These are phyloP conservation scores for Drosophila bipectinata DNA, from an alignment of 1,140 invertebrate genomes.

Conservation along the genomic window DNA sequence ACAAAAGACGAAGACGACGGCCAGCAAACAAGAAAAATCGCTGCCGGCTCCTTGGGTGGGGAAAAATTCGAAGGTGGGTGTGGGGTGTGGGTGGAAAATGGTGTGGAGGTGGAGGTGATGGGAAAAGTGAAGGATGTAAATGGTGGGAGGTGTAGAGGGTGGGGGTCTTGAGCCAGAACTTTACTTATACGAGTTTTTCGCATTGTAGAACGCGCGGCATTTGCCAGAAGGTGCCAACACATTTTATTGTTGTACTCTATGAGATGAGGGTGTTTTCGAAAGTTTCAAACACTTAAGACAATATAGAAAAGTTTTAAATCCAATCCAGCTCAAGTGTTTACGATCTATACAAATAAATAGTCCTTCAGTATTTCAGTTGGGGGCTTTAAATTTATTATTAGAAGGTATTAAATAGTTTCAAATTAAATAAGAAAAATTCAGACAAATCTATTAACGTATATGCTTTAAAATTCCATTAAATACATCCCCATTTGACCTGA, in stretches of 20 bases:
- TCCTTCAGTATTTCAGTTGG: background rate
- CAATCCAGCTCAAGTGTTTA: conserved; percentile 23
- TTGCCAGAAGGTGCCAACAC: conserved; percentile 80
- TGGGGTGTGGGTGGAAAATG: background rate
- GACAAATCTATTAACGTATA: background rate
- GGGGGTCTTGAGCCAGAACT: conserved; percentile 23
- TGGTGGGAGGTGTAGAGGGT: background rate
- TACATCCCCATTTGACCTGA: background rate
- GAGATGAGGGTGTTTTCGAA: conserved; percentile 11
- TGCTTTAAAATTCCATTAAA: background rate
- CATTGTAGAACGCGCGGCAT: conserved; percentile 72
- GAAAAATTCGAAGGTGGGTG: conserved; percentile 4
- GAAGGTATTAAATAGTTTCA: no score
- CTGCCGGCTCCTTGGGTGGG: conserved; percentile 56
- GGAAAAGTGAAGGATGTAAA: conserved; percentile 35
- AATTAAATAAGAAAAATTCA: no score
- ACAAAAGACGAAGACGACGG: conserved; percentile 65
- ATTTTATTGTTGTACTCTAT: conserved; percentile 74
- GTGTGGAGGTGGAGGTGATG: conserved; percentile 22
- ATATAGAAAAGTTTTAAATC: conserved; percentile 19
- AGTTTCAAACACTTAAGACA: conserved; percentile 35
- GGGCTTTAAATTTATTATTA: background rate
- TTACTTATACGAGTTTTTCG: conserved; percentile 75
- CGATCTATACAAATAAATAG: conserved; percentile 1
- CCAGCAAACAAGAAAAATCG: conserved; percentile 78